phyloP scores from a whole-genome alignment of 2,797 vertebrate species.

The Onychomys arenicola region DNA sequence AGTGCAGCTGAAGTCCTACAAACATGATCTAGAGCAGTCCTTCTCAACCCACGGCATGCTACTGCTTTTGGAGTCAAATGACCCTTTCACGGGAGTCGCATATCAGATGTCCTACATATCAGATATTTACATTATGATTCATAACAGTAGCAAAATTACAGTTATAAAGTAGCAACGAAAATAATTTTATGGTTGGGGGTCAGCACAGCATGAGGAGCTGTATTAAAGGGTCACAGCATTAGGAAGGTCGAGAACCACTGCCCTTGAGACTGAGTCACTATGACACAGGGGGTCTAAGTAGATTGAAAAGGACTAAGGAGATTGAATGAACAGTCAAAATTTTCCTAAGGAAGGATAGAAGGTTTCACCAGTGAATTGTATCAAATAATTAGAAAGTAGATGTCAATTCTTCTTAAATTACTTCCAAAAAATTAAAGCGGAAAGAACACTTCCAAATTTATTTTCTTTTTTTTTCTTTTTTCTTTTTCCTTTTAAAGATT shows the following conservation, averaged over 20 bases:
- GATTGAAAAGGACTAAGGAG: not conserved
- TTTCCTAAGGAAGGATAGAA: not conserved
- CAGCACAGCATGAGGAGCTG: not conserved
- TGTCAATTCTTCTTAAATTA: not conserved
- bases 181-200: not conserved
- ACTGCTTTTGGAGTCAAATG: not conserved
- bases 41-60: not conserved
- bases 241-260: not conserved
- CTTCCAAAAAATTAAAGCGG: slow-evolving; percentile 5
- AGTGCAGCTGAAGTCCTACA: not conserved
- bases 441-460: not conserved
- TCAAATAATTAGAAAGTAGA: slow-evolving; percentile 11
- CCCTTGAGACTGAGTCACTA: not conserved
- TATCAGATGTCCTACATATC: not conserved
- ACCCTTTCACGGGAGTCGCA: not conserved
- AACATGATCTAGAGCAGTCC: not conserved
- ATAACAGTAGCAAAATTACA: not conserved
- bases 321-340: not conserved
- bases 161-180: not conserved
- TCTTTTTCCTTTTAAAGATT: too few relatives aligned
- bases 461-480: too few relatives aligned
- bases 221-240: not conserved
- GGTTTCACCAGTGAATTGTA: not conserved
- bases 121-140: not conserved
- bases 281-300: too few relatives aligned